Conservation (phyloP, 2,113 vertebrate genomes). For the Apodemus sylvaticus region DNA sequence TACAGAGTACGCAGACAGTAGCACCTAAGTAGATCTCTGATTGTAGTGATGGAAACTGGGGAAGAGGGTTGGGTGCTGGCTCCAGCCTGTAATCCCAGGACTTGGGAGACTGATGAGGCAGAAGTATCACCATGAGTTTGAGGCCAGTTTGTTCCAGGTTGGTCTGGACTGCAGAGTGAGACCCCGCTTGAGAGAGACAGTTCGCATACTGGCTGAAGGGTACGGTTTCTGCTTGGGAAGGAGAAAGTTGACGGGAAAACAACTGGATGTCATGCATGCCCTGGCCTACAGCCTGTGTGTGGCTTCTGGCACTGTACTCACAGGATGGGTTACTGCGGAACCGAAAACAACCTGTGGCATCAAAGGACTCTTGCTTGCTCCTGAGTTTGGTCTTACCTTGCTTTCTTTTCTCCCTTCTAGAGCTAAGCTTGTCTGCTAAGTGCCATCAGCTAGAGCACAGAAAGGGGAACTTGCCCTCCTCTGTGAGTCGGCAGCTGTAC, state of each 20-base stretch:
- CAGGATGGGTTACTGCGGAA: not conserved
- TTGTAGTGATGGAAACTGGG: not conserved
- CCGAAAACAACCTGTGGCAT: not conserved
- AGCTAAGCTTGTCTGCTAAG: constrained; percentile 81
- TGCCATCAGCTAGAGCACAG: constrained; percentile 83
- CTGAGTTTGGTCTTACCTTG: not conserved
- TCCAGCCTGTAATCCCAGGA: not conserved
- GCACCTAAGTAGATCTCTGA: not conserved
- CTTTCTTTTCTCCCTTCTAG: constrained; percentile 79
- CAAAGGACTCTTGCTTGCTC: not conserved
- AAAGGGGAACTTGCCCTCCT: constrained; percentile 80
- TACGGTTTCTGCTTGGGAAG: not conserved
- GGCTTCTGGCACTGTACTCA: not conserved
- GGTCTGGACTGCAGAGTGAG: not conserved
- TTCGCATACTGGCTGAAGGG: not conserved
- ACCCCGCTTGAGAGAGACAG: not conserved
- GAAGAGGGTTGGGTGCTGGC: not conserved
- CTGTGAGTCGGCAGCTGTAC: constrained; percentile 86
- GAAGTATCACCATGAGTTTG: not conserved
- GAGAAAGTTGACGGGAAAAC: not conserved
- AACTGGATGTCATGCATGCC: not conserved
- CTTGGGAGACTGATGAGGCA: not conserved
- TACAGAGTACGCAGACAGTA: not conserved
- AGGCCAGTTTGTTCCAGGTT: not conserved
- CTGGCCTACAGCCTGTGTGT: not conserved